These are phyloP conservation scores for Dolichotis patagonum DNA, from an alignment of 2,113 vertebrate species.

Conservation along the genomic window DNA sequence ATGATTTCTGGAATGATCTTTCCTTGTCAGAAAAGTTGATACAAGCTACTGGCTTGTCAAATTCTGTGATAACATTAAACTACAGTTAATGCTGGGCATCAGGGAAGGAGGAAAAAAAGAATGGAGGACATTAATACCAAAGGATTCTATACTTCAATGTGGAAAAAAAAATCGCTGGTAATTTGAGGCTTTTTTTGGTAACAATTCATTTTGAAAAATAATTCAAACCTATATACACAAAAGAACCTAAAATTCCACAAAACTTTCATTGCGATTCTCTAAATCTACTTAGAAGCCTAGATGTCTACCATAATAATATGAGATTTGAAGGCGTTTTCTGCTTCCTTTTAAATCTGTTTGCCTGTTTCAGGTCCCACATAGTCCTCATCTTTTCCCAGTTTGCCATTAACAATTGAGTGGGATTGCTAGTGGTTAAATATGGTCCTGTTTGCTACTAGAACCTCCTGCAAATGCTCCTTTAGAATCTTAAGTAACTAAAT, in stretches of 20 bases:
- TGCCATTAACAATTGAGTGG: background rate
- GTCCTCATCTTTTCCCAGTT: background rate
- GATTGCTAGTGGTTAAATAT: background rate
- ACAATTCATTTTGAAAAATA: conserved; percentile 30
- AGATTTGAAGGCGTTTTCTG: background rate
- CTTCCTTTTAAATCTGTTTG: background rate
- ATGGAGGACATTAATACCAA: background rate
- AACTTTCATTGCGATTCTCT: background rate
- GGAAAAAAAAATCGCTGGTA: background rate
- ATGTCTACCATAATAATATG: background rate
- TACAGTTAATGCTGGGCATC: background rate
- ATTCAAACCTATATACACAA: background rate
- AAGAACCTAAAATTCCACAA: background rate
- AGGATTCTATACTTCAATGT: background rate
- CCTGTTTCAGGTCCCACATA: background rate
- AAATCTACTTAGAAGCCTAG: background rate
- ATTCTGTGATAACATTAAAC: background rate
- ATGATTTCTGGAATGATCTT: background rate
- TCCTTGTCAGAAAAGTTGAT: background rate
- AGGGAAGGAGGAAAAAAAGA: background rate
- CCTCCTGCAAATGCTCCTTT: background rate
- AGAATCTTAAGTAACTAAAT: conserved; percentile 38
- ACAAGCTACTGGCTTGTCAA: background rate
- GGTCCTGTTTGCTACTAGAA: conserved; percentile 7
- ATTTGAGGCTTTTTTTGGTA: background rate